These are phyloP conservation scores for Cyanoliseus patagonus DNA, from an alignment of 2,113 vertebrate species.

Conservation along the genomic window DNA sequence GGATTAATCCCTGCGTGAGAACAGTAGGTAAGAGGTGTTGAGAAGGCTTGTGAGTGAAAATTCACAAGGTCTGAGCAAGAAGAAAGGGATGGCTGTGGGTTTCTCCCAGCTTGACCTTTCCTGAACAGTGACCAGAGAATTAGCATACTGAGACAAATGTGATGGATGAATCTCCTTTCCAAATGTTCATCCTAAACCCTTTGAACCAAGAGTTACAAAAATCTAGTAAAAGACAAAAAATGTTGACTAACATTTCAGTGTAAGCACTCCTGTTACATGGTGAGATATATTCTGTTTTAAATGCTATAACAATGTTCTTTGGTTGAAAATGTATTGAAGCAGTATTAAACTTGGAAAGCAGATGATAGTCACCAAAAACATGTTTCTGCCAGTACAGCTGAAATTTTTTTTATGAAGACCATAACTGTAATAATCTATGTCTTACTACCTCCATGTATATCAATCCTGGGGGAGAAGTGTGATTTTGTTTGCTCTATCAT, in stretches of 20 bases:
- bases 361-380: not conserved
- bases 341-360: not conserved
- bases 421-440: not conserved
- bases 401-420: not conserved
- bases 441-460: not conserved
- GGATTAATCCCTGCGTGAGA: not conserved
- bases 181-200: not conserved
- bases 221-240: not conserved
- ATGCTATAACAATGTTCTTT: not conserved
- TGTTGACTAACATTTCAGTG: not conserved
- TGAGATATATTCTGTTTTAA: not conserved
- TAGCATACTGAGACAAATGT: not conserved
- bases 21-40: not conserved
- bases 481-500: not conserved
- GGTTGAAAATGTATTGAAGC: not conserved
- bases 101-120: not conserved
- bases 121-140: not conserved
- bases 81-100: not conserved
- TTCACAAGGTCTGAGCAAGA: not conserved
- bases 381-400: not conserved
- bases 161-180: not conserved
- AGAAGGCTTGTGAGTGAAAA: not conserved
- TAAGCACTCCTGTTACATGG: accelerated
- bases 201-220: not conserved
- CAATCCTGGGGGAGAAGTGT: not conserved